These are phyloP conservation scores for Agelaius phoeniceus DNA, from an alignment of 2,113 vertebrate species.

Conservation along the genomic window DNA sequence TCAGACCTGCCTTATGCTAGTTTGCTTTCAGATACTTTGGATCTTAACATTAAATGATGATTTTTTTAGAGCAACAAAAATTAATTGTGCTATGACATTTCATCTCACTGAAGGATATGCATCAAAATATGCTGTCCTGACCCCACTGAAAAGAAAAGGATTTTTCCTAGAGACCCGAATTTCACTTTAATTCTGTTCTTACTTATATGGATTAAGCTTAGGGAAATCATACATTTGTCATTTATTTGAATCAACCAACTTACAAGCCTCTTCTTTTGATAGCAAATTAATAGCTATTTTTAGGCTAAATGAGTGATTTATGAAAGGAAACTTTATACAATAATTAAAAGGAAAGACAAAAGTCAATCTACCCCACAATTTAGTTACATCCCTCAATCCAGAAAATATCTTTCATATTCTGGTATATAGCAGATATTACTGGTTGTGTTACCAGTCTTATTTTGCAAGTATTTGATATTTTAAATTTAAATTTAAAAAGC, in stretches of 20 bases:
- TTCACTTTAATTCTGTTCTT: neutral
- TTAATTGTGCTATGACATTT: neutral
- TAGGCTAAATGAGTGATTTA: neutral
- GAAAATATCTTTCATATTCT: neutral
- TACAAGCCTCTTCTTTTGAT: neutral
- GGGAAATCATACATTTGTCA: neutral
- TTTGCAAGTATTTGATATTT: neutral
- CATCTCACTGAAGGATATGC: neutral
- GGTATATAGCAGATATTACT: neutral
- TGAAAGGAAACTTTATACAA: neutral
- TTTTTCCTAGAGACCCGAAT: neutral
- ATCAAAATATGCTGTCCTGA: neutral
- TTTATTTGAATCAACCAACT: neutral
- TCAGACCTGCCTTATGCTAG: neutral
- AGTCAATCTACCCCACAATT: neutral
- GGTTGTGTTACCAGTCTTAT: neutral
- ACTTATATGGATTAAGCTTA: neutral
- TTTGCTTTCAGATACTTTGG: neutral
- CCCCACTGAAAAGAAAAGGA: neutral
- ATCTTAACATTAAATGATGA: neutral
- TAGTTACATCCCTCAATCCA: neutral
- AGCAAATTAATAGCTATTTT: neutral
- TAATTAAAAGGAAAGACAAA: neutral
- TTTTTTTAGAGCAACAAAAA: conserved; percentile 5
- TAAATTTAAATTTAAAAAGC: neutral